Conservation (phyloP, 2,888 invertebrate genomes). For the Hyles lineata region DNA sequence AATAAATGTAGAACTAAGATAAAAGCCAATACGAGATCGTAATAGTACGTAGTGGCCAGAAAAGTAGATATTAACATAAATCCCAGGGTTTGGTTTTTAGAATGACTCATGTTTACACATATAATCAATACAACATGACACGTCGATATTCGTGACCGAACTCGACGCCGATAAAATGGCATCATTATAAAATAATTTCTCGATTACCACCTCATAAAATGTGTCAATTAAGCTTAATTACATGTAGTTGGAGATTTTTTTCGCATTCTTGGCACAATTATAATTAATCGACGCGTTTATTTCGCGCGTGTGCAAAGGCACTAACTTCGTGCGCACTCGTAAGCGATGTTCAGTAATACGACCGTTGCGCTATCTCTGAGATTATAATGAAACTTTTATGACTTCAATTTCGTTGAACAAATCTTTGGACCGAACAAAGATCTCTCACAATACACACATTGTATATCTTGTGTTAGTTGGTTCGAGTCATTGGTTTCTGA, state of each 20-base stretch:
- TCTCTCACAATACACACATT: slow-evolving; percentile 39
- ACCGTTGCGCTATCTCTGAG: slow-evolving; percentile 78
- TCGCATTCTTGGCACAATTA: slow-evolving; percentile 17
- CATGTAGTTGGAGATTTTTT: slow-evolving; percentile 1
- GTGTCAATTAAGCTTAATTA: slow-evolving; percentile 23
- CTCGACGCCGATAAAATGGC: slow-evolving; percentile 8
- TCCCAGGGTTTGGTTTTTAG: not conserved
- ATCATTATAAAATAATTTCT: slow-evolving; percentile 23
- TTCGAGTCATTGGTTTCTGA: slow-evolving; percentile 18
- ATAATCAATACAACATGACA: slow-evolving; percentile 1
- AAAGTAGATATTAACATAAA: not conserved
- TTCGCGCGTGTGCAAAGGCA: slow-evolving; percentile 50
- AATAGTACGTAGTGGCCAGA: too few species aligned
- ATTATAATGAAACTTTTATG: slow-evolving; percentile 82
- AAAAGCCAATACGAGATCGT: too few species aligned
- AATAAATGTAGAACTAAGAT: too few species aligned
- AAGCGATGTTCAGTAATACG: slow-evolving; percentile 73
- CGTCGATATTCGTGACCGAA: slow-evolving; percentile 1
- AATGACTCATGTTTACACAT: slow-evolving; percentile 10
- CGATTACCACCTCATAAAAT: slow-evolving; percentile 27
- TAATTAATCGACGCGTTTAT: slow-evolving; percentile 38
- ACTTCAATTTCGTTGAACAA: slow-evolving; percentile 66
- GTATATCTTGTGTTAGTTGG: slow-evolving; percentile 20
- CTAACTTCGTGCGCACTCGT: slow-evolving; percentile 67
- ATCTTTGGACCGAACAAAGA: slow-evolving; percentile 47